Evolutionary conservation across 1,140 invertebrate species (phyloP).

Genomic region (Drosophila insularis): DNA sequence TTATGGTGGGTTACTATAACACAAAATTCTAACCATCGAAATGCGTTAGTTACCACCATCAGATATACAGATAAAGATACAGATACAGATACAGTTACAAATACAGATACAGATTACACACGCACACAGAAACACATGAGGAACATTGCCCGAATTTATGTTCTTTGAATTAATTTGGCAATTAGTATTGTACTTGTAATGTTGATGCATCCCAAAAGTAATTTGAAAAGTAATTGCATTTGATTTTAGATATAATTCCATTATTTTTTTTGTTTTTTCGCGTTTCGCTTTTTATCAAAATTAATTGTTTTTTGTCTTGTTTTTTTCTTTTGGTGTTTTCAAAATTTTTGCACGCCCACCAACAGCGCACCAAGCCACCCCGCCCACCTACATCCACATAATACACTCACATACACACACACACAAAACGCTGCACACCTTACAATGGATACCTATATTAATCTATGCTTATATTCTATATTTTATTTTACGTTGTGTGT

Average conservation of each 20-base stretch:
- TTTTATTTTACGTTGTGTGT: slow-evolving; percentile 22
- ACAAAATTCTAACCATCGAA: background rate
- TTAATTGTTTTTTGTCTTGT: slow-evolving; percentile 8
- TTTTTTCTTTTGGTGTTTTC: slow-evolving; percentile 20
- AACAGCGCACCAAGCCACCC: slow-evolving; percentile 33
- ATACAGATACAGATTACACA: slow-evolving; percentile 29
- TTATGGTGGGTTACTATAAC: slow-evolving; percentile 87
- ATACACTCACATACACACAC: slow-evolving; percentile 16
- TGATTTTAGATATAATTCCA: slow-evolving; percentile 16
- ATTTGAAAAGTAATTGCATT: slow-evolving; percentile 5
- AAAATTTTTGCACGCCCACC: slow-evolving; percentile 33
- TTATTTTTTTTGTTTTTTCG: slow-evolving; percentile 12
- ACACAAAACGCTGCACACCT: slow-evolving; percentile 31
- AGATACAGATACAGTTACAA: slow-evolving; percentile 7
- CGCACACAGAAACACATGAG: slow-evolving; percentile 53
- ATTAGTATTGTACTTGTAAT: slow-evolving; percentile 26
- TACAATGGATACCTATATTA: slow-evolving; percentile 45
- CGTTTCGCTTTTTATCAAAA: slow-evolving; percentile 32
- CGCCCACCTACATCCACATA: slow-evolving; percentile 20
- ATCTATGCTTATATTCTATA: slow-evolving; percentile 48
- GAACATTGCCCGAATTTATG: background rate
- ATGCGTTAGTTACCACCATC: too few species aligned
- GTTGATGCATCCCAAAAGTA: slow-evolving; percentile 10
- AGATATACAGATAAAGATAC: slow-evolving; percentile 56
- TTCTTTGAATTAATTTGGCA: too few species aligned